Evolutionary conservation across 2,113 vertebrate genomes (phyloP).

Genomic region (Caloenas nicobarica): DNA sequence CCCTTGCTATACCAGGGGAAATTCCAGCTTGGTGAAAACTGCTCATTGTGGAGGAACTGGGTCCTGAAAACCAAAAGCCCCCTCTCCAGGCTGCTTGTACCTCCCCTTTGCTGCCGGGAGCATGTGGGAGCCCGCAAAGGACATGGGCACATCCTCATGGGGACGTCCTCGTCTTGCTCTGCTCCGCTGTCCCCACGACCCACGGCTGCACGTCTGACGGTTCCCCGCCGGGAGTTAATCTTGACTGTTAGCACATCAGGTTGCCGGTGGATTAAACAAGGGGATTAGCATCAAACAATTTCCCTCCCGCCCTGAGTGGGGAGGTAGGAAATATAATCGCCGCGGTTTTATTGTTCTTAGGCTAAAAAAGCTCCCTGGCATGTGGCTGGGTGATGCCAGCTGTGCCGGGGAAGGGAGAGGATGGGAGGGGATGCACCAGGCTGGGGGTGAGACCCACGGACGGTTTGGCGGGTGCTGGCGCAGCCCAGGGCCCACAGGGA

Average conservation of each 20-base stretch:
- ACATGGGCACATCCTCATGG: fast-evolving
- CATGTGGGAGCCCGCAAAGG: fast-evolving
- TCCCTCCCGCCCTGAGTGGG: not conserved
- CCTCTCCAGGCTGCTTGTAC: not conserved
- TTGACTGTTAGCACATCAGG: not conserved
- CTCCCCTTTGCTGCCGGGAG: fast-evolving
- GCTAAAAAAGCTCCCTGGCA: not conserved
- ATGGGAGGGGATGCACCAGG: fast-evolving
- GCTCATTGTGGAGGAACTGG: not conserved
- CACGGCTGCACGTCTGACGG: fast-evolving
- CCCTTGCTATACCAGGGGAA: not conserved
- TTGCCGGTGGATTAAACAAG: conserved; percentile 30
- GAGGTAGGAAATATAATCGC: conserved; percentile 24
- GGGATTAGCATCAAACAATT: conserved; percentile 52
- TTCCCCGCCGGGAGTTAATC: not conserved
- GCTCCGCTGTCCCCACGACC: fast-evolving
- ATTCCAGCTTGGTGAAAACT: not conserved
- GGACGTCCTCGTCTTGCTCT: fast-evolving
- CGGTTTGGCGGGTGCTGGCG: not conserved
- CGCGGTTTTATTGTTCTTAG: not conserved
- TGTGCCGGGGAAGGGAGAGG: no score
- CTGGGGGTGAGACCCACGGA: not conserved
- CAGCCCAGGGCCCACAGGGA: fast-evolving
- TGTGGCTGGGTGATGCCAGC: fast-evolving
- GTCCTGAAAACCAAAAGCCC: not conserved